Evolutionary conservation across 2,888 invertebrate genomes (phyloP).

Genomic region (Stenurella melanura): DNA sequence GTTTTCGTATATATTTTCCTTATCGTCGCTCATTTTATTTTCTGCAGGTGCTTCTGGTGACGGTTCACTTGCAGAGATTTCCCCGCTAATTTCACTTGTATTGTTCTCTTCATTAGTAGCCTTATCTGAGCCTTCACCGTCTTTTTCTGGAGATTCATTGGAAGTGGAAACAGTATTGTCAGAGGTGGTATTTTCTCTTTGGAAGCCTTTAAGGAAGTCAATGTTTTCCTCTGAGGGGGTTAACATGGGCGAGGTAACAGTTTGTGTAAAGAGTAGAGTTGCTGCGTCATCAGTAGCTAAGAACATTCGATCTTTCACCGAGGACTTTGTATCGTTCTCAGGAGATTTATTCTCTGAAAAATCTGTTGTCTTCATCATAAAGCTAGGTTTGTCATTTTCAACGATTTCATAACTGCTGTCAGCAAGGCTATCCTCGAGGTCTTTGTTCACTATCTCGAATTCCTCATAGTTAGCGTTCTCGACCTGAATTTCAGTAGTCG

Average conservation of each 20-base stretch:
- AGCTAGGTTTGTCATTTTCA: constrained; percentile 53
- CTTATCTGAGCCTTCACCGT: constrained; percentile 41
- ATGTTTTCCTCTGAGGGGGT: constrained; percentile 73
- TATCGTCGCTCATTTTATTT: constrained; percentile 40
- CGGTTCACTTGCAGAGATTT: constrained; percentile 46
- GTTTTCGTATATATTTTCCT: constrained; percentile 62
- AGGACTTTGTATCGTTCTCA: constrained; percentile 52
- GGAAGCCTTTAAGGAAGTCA: constrained; percentile 72
- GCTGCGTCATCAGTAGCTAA: constrained; percentile 70
- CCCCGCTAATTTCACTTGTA: constrained; percentile 50
- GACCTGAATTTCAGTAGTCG: constrained; percentile 48
- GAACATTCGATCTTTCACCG: constrained; percentile 71
- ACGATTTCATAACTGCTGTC: constrained; percentile 54
- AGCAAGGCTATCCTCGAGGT: constrained; percentile 41
- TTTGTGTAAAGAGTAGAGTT: constrained; percentile 71
- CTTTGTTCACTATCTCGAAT: constrained; percentile 32
- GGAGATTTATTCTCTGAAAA: constrained; percentile 50
- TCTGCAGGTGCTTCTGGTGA: constrained; percentile 41
- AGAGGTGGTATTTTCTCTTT: constrained; percentile 61
- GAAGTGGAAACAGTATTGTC: constrained; percentile 54
- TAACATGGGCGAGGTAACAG: constrained; percentile 72
- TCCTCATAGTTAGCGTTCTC: constrained; percentile 46
- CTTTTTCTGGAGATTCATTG: constrained; percentile 57
- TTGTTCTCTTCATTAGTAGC: constrained; percentile 42
- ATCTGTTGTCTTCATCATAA: constrained; percentile 51